A percentile compares a stretch with the other conserved stretches of the same genome.
These are phyloP conservation scores for Azemiops feae DNA, from an alignment of 2,113 vertebrate genomes.

Conservation along the genomic window DNA sequence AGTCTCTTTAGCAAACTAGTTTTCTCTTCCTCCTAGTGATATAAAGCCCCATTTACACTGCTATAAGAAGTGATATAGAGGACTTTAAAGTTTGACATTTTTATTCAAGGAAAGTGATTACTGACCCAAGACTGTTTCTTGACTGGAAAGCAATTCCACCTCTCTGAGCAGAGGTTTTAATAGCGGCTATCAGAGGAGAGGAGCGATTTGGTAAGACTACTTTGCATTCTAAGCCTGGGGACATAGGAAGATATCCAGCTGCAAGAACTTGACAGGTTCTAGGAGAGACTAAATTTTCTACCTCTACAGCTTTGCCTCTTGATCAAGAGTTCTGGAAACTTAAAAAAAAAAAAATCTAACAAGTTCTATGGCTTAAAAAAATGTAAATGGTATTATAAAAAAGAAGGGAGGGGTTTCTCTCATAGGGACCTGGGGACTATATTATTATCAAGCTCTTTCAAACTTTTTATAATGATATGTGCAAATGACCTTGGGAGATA, in stretches of 20 bases:
- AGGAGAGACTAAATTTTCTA: neutral
- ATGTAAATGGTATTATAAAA: neutral
- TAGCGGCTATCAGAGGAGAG: neutral
- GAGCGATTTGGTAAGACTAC: neutral
- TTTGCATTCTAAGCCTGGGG: neutral
- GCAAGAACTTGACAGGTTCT: neutral
- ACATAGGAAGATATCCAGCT: neutral
- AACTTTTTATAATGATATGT: neutral
- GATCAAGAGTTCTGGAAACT: neutral
- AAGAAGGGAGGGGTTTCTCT: neutral
- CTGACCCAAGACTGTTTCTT: slow-evolving; percentile 12
- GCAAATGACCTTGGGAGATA: neutral
- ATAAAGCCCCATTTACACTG: slow-evolving; percentile 17
- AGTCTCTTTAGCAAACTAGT: neutral
- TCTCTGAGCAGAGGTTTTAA: neutral
- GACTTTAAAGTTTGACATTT: slow-evolving; percentile 24
- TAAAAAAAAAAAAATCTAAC: neutral
- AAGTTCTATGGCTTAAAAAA: neutral
- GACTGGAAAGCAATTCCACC: neutral
- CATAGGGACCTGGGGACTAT: neutral
- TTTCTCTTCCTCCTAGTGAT: slow-evolving; percentile 6
- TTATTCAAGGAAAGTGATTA: slow-evolving; percentile 30
- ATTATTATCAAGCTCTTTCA: neutral
- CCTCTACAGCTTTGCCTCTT: neutral
- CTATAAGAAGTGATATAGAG: slow-evolving; percentile 12